Percentiles rank a stretch among this genome's conserved stretches.
Evolutionary conservation across 2,113 vertebrate genomes (phyloP).

Genomic region (Tretioscincus oriximinensis): DNA sequence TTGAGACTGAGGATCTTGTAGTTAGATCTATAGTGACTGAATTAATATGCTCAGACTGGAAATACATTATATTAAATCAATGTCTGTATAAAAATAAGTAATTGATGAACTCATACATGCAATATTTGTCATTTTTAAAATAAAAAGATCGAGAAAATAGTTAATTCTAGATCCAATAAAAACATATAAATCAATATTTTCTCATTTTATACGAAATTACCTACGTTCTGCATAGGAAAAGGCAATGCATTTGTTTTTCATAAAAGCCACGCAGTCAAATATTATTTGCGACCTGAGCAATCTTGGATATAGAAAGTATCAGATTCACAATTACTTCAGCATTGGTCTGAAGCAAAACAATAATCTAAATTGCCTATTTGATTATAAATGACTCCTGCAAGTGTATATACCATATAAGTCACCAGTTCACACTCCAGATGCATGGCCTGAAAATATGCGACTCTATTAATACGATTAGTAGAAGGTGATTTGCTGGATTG

Average conservation of each 20-base stretch:
- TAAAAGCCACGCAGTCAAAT: background rate
- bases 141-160: background rate
- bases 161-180: background rate
- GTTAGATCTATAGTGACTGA: background rate
- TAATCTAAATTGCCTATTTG: background rate
- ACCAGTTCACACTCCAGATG: background rate
- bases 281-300: background rate
- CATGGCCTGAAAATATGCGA: background rate
- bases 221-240: conserved; percentile 1
- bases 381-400: background rate
- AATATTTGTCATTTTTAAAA: background rate
- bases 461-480: too few species aligned
- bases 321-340: background rate
- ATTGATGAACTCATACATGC: background rate
- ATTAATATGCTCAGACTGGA: background rate
- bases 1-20: background rate
- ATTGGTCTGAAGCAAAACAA: too few species aligned
- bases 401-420: too few species aligned
- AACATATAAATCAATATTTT: background rate
- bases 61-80: background rate
- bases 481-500: too few species aligned
- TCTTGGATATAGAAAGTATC: background rate
- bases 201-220: background rate
- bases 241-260: background rate
- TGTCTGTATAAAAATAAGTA: conserved; percentile 3